Base-by-base conservation (phyloP, 2,797 vertebrate species). In the Naso thynnoides region DNA sequence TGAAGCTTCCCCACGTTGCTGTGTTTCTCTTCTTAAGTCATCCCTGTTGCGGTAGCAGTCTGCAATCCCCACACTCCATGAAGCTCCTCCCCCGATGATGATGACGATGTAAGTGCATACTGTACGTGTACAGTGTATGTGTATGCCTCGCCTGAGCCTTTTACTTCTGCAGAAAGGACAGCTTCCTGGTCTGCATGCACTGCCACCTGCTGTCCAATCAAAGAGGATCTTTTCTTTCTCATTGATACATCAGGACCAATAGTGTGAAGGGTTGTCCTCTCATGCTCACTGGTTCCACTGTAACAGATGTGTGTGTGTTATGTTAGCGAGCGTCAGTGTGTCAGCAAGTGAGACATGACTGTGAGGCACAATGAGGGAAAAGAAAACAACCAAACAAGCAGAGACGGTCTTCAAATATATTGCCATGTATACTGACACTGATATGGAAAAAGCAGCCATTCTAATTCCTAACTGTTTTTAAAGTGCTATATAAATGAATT, bases 41-140 rank as follows among this genome's bases (percentile, higher is more conserved):
- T 83, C 61, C 59, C 85, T 90, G 84, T 87, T 89, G 87, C 86
- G 91, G 84, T 60, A 90, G 82, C 68, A 78, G 89, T 49, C 88
- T 90, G 88, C 88, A 89, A 80, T 86, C 84, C 83, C 86, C 86
- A 78, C 74, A 85, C 83, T 87, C 78, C 41, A 45, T 23, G 62
- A 59, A 77, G 89, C 91, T 89, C 91, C 92, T 93, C 91, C 93
- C 83, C 76, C 58, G 36, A 64, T 58, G 75, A 67, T 63, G 76
- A 68, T 64, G 81, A 87, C 90, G 90, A 91, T 84, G 86, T 89
- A 86, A 90, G 87, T 77, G 72, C 81, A 78, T 76, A 76, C 74
- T 75, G 82, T 81, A 80, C 71, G 75, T 83, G 82, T 80, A 63
- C 59, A 66, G 78, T 76, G 77, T 80, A 70, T 70, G 67, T 84